Evolutionary conservation across 2,797 vertebrate species (phyloP).

Genomic region (Pterois miles): DNA sequence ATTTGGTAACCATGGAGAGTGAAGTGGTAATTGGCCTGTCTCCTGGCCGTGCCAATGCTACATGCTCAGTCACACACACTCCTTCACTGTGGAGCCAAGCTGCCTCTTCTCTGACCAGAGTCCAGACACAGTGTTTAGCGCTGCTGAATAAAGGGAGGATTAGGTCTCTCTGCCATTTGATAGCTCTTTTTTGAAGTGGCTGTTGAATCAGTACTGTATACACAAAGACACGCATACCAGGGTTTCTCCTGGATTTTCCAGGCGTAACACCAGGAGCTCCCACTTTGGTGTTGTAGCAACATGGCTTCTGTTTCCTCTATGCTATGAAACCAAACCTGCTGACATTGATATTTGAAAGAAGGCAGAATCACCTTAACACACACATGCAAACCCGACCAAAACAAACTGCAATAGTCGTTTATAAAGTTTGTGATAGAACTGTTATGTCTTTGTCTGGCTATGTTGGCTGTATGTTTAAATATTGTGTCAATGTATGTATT

Average conservation of each 20-base stretch:
- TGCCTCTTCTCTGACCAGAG: slow-evolving; percentile 50
- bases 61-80: slow-evolving; percentile 60
- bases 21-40: slow-evolving; percentile 70
- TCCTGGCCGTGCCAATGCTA: slow-evolving; percentile 39
- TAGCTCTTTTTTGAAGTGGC: slow-evolving; percentile 64
- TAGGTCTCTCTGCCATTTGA: slow-evolving; percentile 66
- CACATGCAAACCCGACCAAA: background rate
- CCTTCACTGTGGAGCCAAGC: slow-evolving; percentile 48
- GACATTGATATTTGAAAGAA: slow-evolving; percentile 4
- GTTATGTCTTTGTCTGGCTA: background rate
- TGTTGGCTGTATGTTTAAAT: background rate
- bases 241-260: slow-evolving; percentile 36
- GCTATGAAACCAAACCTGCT: slow-evolving; percentile 16
- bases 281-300: slow-evolving; percentile 30
- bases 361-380: background rate
- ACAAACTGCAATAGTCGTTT: background rate
- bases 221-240: slow-evolving; percentile 62
- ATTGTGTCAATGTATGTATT: background rate
- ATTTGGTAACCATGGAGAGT: slow-evolving; percentile 75
- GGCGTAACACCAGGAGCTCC: slow-evolving; percentile 17
- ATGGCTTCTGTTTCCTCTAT: slow-evolving; percentile 1
- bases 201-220: slow-evolving; percentile 59
- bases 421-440: background rate
- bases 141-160: slow-evolving; percentile 70
- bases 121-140: slow-evolving; percentile 62